Evolutionary conservation across 2,797 vertebrate species (phyloP).

Genomic region (Cyprinodon diabolis): DNA sequence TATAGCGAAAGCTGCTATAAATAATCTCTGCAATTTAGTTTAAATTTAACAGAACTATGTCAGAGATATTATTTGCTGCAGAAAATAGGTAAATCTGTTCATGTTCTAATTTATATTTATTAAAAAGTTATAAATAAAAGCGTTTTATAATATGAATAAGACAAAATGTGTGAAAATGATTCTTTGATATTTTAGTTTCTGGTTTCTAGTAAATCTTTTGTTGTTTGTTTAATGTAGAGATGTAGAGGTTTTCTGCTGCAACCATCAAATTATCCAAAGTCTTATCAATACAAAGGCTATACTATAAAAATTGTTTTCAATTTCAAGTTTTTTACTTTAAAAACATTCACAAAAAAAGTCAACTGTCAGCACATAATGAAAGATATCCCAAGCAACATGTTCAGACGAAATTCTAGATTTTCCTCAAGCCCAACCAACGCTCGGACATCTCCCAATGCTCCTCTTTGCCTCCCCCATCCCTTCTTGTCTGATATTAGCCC

Average conservation of each 20-base stretch:
- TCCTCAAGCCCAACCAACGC: constrained; percentile 39
- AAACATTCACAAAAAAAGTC: neutral
- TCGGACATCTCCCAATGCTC: constrained; percentile 53
- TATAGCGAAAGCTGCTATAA: neutral
- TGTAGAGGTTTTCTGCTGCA: too few relatives aligned
- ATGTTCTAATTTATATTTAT: neutral
- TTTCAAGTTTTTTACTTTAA: neutral
- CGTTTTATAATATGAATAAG: neutral
- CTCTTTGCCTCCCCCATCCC: constrained; percentile 42
- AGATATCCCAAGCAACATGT: constrained; percentile 32
- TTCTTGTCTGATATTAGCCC: constrained; percentile 61
- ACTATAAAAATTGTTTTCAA: neutral
- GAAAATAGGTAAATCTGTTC: neutral
- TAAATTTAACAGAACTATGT: neutral
- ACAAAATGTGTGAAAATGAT: neutral
- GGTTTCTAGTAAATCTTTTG: neutral
- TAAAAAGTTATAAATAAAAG: neutral
- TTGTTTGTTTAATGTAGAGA: neutral
- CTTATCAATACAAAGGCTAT: too few relatives aligned
- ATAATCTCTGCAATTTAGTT: neutral
- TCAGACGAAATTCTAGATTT: constrained; percentile 37
- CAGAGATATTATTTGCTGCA: neutral
- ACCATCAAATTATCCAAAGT: neutral
- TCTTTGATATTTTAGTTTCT: neutral
- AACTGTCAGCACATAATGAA: constrained; percentile 48